Conservation (phyloP, 2,888 invertebrate genomes). For the Electrophaes corylata region DNA sequence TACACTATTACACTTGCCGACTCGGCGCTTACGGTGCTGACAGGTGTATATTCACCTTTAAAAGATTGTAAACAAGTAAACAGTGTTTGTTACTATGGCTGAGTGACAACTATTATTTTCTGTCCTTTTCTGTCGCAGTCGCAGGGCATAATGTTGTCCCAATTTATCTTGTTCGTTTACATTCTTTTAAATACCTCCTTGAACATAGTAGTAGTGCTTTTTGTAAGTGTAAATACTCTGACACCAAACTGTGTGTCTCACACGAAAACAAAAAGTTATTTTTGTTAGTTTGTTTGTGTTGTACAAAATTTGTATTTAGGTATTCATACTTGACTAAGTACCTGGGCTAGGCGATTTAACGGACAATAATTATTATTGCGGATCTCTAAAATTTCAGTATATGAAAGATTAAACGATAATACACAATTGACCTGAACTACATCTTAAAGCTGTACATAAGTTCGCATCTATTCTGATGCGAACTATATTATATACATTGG, state of each 20-base stretch:
- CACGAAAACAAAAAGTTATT: slow-evolving; percentile 5
- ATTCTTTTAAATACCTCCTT: not conserved
- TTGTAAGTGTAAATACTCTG: not conserved
- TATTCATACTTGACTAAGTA: slow-evolving; percentile 7
- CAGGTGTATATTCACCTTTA: no score
- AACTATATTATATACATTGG: no score
- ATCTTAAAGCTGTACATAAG: not conserved
- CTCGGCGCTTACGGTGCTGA: no score
- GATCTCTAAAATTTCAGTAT: slow-evolving; percentile 7
- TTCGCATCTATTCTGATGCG: no score
- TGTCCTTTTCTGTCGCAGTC: slow-evolving; percentile 7
- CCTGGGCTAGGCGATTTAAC: slow-evolving; percentile 17
- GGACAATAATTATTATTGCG: slow-evolving; percentile 17
- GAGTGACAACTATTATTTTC: not conserved
- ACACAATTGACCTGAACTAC: not conserved
- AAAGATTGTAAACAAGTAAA: no score
- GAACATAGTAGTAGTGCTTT: not conserved
- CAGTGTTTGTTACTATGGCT: no score
- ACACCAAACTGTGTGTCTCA: not conserved
- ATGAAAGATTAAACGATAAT: not conserved
- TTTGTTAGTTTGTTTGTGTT: slow-evolving; percentile 9
- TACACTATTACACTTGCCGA: no score
- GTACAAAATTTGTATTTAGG: slow-evolving; percentile 11
- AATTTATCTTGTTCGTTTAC: not conserved
- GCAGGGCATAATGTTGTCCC: not conserved